These are phyloP conservation scores for Myripristis jacobus DNA, from an alignment of 2,797 vertebrate genomes.

Conservation along the genomic window DNA sequence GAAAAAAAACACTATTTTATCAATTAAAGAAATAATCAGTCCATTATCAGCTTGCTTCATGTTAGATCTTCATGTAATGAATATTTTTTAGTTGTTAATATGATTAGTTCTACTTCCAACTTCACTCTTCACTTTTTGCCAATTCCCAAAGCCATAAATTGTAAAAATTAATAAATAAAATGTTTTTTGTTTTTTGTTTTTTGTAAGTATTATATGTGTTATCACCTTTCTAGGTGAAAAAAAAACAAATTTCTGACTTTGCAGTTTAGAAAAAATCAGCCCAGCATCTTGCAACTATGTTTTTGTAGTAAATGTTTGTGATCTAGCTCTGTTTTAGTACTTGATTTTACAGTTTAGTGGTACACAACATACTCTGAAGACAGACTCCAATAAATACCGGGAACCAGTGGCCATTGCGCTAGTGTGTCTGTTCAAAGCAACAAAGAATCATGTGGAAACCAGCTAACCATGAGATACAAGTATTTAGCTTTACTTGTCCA, in stretches of 20 bases:
- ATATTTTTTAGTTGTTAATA: not conserved
- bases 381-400: conserved; percentile 11
- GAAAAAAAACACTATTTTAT: not conserved
- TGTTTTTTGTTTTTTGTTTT: not conserved
- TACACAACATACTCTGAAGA: not conserved
- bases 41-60: not conserved
- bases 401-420: conserved; percentile 26
- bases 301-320: too few relatives aligned
- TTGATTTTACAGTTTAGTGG: not conserved
- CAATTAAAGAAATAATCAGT: not conserved
- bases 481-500: conserved; percentile 58
- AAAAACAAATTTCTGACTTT: not conserved
- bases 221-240: too few relatives aligned
- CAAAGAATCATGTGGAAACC: not conserved
- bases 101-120: too few relatives aligned
- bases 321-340: too few relatives aligned
- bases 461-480: conserved; percentile 56
- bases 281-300: too few relatives aligned
- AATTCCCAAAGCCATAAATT: not conserved
- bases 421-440: conserved; percentile 26
- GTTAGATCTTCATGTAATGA: not conserved
- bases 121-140: not conserved
- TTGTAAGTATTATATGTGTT: too few relatives aligned
- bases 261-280: too few relatives aligned
- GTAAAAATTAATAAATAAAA: not conserved